Base-by-base conservation (phyloP, 2,797 vertebrate genomes). In the Sebastes umbrosus region DNA sequence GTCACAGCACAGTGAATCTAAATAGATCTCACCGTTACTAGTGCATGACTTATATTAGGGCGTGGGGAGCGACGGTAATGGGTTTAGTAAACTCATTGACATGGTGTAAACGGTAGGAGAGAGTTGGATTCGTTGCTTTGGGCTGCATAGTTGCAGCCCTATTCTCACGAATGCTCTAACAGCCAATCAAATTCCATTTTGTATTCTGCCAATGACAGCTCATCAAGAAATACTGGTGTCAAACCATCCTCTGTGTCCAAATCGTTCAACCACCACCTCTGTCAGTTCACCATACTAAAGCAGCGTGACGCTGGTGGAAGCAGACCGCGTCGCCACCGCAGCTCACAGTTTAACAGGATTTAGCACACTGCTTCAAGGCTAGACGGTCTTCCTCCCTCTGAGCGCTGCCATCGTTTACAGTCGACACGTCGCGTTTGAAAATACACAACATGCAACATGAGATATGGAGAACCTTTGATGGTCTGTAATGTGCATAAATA, bases 331-430 rank as follows among this genome's bases (percentile, higher is more conserved):
- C 86, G 50, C 79, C 82, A 55, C 67, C 46, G 29, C 84, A 66
- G 85, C 83, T 82, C 72, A 0, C 13, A 83, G 69, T 85, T 85
- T 82, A 92, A 91, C 87, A 80, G 89, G 89, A 92, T 94, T 93
- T 81, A 85, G 63, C 86, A 74, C 66, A 78, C 66, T 6, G 80
- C 84, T 89, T 63, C 34, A 3, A 82, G 68, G 79, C 86, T 24
- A 74, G 76, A 72, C 75, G 3, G 31, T 11, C 75, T 79, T 64
- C 71, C 72, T 52, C 74, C 58, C 57, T 22, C 52, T 25, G 10
- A 75, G 79, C 79, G 67, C 82, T 70, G 82, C 69, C 57, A 73
- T 64, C 39, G 60, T 75, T 79, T 77, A 73, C 50, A 85, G 75
- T 73, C 64, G 6, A 77, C 46, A 82, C 68, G 73, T 83, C 25